A percentile compares a stretch with the other conserved stretches of the same genome.
These are phyloP conservation scores for Drosophila picticornis DNA, from an alignment of 2,888 invertebrate genomes.

Conservation along the genomic window DNA sequence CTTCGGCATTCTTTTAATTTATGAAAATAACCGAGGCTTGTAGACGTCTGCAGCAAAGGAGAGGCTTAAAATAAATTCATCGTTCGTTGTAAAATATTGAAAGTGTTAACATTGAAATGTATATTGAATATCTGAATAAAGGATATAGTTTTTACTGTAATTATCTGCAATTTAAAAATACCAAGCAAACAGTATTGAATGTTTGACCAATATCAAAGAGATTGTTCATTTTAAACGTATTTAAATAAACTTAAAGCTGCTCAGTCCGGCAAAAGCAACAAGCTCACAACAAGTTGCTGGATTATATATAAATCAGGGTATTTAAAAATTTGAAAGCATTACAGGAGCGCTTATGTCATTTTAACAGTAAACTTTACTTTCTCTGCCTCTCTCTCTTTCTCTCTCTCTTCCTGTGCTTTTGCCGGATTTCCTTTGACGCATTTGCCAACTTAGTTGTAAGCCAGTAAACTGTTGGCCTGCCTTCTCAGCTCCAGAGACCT, in stretches of 20 bases:
- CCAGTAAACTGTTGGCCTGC: conserved; percentile 20
- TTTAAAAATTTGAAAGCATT: conserved; percentile 9
- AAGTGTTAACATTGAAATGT: neutral
- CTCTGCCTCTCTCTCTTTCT: neutral
- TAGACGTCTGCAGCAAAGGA: conserved; percentile 55
- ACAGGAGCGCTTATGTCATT: conserved; percentile 22
- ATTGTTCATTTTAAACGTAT: neutral
- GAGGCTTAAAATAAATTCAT: neutral
- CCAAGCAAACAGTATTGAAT: neutral
- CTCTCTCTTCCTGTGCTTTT: neutral
- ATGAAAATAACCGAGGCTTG: conserved; percentile 44
- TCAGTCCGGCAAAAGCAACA: conserved; percentile 1
- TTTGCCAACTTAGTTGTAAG: conserved; percentile 33
- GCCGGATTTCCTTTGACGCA: conserved; percentile 21
- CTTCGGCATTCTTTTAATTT: conserved; percentile 35
- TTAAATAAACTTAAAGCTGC: conserved; percentile 12
- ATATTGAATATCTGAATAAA: neutral
- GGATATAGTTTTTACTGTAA: fast-evolving
- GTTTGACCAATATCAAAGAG: neutral
- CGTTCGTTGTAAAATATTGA: neutral
- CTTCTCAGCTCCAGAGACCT: conserved; percentile 1
- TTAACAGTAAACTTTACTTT: neutral
- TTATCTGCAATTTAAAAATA: neutral
- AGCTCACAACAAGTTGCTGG: neutral
- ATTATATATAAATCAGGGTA: conserved; percentile 3